Percentiles rank a stretch among this genome's conserved stretches.
Evolutionary conservation across 2,888 invertebrate species (phyloP).

Genomic region (Diadromus collaris): DNA sequence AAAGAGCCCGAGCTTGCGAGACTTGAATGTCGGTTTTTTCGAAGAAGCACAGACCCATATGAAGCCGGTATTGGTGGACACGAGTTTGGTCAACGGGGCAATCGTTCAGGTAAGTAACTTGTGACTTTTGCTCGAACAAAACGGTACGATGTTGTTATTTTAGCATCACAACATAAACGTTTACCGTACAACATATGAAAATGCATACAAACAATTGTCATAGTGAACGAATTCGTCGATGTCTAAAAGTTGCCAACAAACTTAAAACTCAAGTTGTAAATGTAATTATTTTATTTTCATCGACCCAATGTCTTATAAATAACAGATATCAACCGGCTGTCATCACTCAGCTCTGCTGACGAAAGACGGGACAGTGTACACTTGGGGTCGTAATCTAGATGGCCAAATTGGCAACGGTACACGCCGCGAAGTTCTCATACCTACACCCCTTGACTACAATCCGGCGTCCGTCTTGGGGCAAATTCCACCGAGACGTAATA

Average conservation of each 20-base stretch:
- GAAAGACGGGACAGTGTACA: conserved; percentile 86
- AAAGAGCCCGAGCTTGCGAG: conserved; percentile 61
- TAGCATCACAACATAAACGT: background rate
- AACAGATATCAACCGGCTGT: conserved; percentile 85
- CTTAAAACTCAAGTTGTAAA: no score
- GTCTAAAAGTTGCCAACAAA: no score
- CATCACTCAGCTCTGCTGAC: conserved; percentile 91
- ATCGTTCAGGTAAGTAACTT: conserved; percentile 84
- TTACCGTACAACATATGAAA: background rate
- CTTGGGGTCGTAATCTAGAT: conserved; percentile 95
- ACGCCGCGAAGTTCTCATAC: conserved; percentile 82
- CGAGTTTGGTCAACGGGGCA: conserved; percentile 83
- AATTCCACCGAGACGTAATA: conserved; percentile 69
- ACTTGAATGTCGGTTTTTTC: conserved; percentile 64
- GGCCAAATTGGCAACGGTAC: conserved; percentile 92
- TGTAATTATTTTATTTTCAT: no score
- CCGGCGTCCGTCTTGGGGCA: conserved; percentile 75
- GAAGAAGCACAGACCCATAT: conserved; percentile 81
- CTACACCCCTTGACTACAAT: conserved; percentile 82
- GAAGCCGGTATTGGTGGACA: conserved; percentile 84
- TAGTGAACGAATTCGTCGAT: no score
- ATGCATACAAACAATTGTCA: background rate
- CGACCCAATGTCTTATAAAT: conserved; percentile 7
- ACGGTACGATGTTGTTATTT: background rate
- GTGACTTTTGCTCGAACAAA: background rate